These are phyloP conservation scores for Machaerirhynchus nigripectus DNA, from an alignment of 2,113 vertebrate species.

Conservation along the genomic window DNA sequence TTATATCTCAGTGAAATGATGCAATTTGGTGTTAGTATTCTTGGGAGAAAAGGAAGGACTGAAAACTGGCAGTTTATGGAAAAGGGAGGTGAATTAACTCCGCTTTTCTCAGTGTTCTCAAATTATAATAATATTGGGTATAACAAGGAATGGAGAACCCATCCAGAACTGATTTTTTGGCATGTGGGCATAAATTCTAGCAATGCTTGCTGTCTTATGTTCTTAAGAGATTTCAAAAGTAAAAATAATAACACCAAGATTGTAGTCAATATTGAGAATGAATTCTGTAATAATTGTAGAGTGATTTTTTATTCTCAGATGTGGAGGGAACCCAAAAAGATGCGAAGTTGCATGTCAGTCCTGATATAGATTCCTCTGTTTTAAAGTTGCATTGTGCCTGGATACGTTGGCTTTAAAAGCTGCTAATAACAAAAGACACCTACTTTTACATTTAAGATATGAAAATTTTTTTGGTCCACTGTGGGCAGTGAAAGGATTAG, in stretches of 20 bases:
- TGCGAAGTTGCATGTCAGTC: not conserved
- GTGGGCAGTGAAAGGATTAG: constrained; percentile 36
- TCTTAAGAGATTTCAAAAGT: not conserved
- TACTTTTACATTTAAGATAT: not conserved
- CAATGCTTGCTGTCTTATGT: not conserved
- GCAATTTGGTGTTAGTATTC: not conserved
- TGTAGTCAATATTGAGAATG: not conserved
- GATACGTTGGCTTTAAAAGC: not conserved
- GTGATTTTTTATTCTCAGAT: not conserved
- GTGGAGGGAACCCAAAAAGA: not conserved
- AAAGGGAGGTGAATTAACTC: not conserved
- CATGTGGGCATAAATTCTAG: not conserved
- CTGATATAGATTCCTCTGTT: not conserved
- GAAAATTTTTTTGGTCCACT: not conserved
- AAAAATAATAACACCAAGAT: not conserved
- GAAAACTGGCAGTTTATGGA: not conserved
- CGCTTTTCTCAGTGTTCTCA: not conserved
- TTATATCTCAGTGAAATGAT: not conserved
- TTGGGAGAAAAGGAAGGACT: not conserved
- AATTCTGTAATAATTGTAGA: not conserved
- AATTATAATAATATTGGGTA: not conserved
- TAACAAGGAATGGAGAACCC: not conserved
- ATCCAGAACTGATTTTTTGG: not conserved
- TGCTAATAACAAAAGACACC: not conserved
- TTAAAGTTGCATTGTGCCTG: not conserved